Evolutionary conservation across 2,113 vertebrate species (phyloP), one percentile per base, ranked within the genome.

Genomic region (Shinisaurus crocodilurus): DNA sequence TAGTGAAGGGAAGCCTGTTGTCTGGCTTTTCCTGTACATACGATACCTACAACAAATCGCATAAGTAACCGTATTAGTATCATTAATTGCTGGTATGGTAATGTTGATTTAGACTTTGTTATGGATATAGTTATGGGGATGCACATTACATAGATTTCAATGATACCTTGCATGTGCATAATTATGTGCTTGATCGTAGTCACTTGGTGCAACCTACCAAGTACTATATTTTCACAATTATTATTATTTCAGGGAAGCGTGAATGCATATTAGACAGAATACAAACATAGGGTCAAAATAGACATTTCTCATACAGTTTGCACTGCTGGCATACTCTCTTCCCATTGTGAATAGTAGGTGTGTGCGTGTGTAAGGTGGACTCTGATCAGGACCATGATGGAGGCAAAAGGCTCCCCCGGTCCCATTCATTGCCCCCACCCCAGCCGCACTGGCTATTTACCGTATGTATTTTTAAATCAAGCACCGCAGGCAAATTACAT

Each of bases 21-120:
- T 99, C 97, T 99, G 99, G 97, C 99, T 99, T 98, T 99, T 99
- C 98, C 99, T 99, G 97, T 99, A 99, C 99, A 99, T 99, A 95
- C 99, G 98, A 93, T 99, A 99, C 96, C 99, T 99, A 90, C 34
- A 95, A 90, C 94, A 86, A 95, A 96, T 90, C 37, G 79, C 1
- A 92, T 1, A 89, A 93, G 72, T 91, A 86, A 87, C 48, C 88
- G 90, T 93, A 91, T 9, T 76, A 16, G 34, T 75, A 85, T 37
- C 89, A 76, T 87, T 90, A 79, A 91, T 63, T 70, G 29, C 40
- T 80, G 6, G 27, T 45, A 16, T 1, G 5, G 0, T 3, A 27
- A 12, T 76, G 3, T 20, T 50, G 3, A 23, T 8, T 0, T 40
- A 83, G 12, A 45, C 3, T 65, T 91, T 85, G 85, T 82, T 76